A percentile compares a stretch with the other conserved stretches of the same genome.
Evolutionary conservation across 2,888 invertebrate species (phyloP).

Genomic region (Lamproptera curius): DNA sequence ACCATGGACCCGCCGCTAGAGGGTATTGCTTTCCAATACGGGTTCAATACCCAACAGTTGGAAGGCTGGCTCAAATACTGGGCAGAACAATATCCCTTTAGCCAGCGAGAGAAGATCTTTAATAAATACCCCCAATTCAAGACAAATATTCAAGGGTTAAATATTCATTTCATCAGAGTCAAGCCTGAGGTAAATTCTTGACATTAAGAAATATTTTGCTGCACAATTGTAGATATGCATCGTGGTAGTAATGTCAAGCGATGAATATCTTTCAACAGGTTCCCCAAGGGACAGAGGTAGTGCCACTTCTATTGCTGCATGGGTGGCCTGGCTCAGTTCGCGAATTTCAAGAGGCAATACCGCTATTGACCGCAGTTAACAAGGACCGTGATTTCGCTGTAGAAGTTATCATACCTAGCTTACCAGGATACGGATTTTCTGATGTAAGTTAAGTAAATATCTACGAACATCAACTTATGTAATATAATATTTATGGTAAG

Average conservation of each 20-base stretch:
- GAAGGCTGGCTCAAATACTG: constrained; percentile 85
- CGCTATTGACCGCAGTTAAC: constrained; percentile 7
- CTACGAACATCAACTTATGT: too few species aligned
- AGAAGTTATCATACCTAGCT: constrained; percentile 77
- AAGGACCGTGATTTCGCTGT: constrained; percentile 69
- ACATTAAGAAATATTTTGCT: too few species aligned
- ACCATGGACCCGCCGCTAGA: constrained; percentile 78
- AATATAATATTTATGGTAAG: too few species aligned
- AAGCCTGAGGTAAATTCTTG: constrained; percentile 58
- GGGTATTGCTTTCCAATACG: constrained; percentile 86
- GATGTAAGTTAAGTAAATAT: constrained; percentile 3
- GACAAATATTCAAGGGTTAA: constrained; percentile 82
- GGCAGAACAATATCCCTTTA: constrained; percentile 82
- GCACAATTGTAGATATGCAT: too few species aligned
- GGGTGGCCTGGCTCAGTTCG: constrained; percentile 90
- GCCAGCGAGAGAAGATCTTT: constrained; percentile 80
- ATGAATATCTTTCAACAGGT: constrained; percentile 38
- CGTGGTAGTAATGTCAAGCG: too few species aligned
- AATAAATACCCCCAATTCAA: constrained; percentile 86
- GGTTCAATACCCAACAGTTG: constrained; percentile 85
- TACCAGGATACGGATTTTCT: constrained; percentile 68
- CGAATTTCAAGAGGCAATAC: constrained; percentile 84
- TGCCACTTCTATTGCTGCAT: constrained; percentile 84
- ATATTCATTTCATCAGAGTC: constrained; percentile 83
- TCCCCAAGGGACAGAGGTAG: constrained; percentile 48